These are phyloP conservation scores for Euura lappo DNA, from an alignment of 1,140 invertebrate species.

Conservation along the genomic window DNA sequence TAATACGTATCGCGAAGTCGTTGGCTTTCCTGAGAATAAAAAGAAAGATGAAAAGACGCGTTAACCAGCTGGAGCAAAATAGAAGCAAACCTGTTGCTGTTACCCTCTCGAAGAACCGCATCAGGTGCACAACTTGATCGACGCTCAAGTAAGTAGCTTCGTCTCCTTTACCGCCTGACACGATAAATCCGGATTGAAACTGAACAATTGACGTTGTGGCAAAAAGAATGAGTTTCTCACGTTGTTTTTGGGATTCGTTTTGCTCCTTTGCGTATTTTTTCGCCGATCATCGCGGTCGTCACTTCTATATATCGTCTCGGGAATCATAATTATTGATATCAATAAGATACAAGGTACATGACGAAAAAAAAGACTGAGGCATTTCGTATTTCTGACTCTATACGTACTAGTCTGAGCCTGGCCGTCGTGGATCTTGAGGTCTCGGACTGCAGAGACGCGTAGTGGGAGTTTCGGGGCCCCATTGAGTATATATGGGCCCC, in stretches of 20 bases:
- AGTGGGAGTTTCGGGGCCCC: conserved; percentile 39
- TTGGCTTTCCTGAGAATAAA: neutral
- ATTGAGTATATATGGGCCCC: conserved; percentile 57
- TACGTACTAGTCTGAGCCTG: neutral
- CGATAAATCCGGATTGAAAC: no score
- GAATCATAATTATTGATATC: no score
- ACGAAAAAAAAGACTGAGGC: no score
- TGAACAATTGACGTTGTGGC: no score
- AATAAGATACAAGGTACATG: no score
- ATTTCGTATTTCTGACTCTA: no score
- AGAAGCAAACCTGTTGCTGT: neutral
- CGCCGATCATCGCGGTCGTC: no score
- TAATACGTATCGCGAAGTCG: neutral
- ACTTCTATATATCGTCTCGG: no score
- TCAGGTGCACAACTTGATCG: neutral
- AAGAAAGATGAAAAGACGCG: neutral
- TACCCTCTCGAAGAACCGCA: neutral
- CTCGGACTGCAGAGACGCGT: conserved; percentile 30
- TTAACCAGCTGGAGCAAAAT: conserved; percentile 2
- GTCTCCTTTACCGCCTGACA: no score
- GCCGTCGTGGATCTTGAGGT: conserved; percentile 19
- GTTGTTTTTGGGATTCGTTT: no score
- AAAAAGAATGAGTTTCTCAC: no score
- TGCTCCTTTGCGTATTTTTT: no score
- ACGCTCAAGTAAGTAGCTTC: neutral